Base-by-base conservation (phyloP, 2,797 vertebrate species). In the Tapera naevia region DNA sequence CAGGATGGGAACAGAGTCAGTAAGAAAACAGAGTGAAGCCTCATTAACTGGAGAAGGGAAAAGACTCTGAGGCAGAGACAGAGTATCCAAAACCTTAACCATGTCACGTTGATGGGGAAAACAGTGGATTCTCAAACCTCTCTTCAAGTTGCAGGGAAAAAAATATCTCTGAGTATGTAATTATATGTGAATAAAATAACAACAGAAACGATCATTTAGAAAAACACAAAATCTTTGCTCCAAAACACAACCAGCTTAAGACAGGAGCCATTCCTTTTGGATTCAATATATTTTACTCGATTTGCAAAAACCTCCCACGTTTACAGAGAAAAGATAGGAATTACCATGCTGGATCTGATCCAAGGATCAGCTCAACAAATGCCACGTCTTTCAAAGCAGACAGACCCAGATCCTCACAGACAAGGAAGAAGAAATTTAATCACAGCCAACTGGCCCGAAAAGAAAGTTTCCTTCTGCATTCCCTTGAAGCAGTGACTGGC, bases 341-440 rank as follows among this genome's bases (percentile, higher is more conserved):
- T 72, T 37, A 16, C n/a, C 27, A 41, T 1, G 25, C 41, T 69
- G 69, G 57, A 51, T 51, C 50, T 28, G 32, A 30, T 37, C 65
- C 70, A 62, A 41, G 11, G 54, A 41, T 56, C 53, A 48, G 32
- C 93, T 32, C 60, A 50, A 33, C 22, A 72, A 37, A 32, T 28
- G 81, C 87, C 90, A 65, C 8, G 7, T 62, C 43, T 83, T 82
- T 86, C 24, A 86, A 51, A 56, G 46, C 69, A 85, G n/a, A 57
- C 22, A 61, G 69, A 25, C 18, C 46, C 75, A 92, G 46, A 83
- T 54, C 61, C 37, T 89, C 74, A 61, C 28, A 70, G 50, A 51
- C 86, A 92, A 88, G 54, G 86, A 74, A 65, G 46, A 74, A 83
- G 61, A 91, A 78, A 89, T 82, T 64, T 67, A 76, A 89, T 82